Conservation (phyloP, 2,113 vertebrate genomes). For the Ageneiosus marmoratus region DNA sequence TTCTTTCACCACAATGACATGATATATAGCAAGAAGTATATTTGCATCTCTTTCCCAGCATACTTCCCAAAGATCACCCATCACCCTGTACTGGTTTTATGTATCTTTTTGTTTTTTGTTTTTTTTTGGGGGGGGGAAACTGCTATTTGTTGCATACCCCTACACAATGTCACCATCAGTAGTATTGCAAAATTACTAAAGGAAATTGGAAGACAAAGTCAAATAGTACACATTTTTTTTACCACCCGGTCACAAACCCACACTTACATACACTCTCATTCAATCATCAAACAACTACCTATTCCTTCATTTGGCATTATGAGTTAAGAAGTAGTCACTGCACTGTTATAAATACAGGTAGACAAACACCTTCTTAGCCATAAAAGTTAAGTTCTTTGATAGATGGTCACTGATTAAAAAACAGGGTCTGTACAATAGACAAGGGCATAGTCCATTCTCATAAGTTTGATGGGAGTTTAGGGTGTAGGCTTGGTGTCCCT, state of each 20-base stretch:
- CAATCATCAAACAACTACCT: conserved; percentile 17
- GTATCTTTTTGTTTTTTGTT: conserved; percentile 5
- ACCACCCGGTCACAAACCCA: conserved; percentile 15
- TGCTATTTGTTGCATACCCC: conserved; percentile 53
- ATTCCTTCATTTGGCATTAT: conserved; percentile 54
- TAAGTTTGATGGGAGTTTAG: conserved; percentile 92
- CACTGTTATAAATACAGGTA: conserved; percentile 46
- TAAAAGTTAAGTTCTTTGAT: conserved; percentile 38
- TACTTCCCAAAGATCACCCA: conserved; percentile 23
- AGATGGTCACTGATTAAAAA: conserved; percentile 40
- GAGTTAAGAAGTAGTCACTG: conserved; percentile 47
- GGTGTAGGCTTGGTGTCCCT: conserved; percentile 73
- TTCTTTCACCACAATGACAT: conserved; percentile 37
- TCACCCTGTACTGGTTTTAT: background rate
- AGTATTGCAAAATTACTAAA: conserved; percentile 51
- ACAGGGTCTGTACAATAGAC: conserved; percentile 54
- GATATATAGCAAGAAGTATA: conserved; percentile 27
- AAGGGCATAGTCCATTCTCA: conserved; percentile 76
- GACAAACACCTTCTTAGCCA: conserved; percentile 59
- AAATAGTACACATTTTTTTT: conserved; percentile 29
- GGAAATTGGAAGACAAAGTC: conserved; percentile 57
- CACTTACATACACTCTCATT: conserved; percentile 32
- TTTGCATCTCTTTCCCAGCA: conserved; percentile 43
- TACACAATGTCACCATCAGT: conserved; percentile 32
- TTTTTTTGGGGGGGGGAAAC: conserved; percentile 12